phyloP scores from a whole-genome alignment of 2,113 vertebrate species.

The Clarias batrachus region DNA sequence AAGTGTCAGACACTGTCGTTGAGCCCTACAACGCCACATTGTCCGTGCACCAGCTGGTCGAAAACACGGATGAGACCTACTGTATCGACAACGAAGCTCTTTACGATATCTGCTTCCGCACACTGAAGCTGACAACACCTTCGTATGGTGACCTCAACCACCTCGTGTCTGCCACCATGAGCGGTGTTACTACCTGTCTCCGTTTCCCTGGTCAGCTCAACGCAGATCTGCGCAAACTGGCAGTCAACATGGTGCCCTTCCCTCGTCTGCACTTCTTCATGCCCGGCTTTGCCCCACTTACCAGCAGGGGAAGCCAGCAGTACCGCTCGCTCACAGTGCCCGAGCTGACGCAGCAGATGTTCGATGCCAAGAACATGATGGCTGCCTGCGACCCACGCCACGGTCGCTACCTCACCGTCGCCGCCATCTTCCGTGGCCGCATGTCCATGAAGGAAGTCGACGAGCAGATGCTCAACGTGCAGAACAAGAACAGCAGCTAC shows the following conservation, averaged over 20 bases:
- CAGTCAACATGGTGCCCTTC: slow-evolving; percentile 82
- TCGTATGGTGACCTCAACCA: slow-evolving; percentile 80
- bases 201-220: slow-evolving; percentile 80
- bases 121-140: slow-evolving; percentile 79
- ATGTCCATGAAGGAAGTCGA: slow-evolving; percentile 84
- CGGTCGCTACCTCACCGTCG: slow-evolving; percentile 77
- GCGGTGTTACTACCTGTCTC: slow-evolving; percentile 79
- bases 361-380: slow-evolving; percentile 82
- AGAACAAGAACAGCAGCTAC: slow-evolving; percentile 95
- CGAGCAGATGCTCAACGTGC: slow-evolving; percentile 89
- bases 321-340: slow-evolving; percentile 77
- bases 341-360: slow-evolving; percentile 81
- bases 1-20: slow-evolving; percentile 79
- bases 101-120: slow-evolving; percentile 82
- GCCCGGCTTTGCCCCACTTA: slow-evolving; percentile 79
- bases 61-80: slow-evolving; percentile 81
- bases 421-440: slow-evolving; percentile 78
- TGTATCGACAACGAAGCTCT: slow-evolving; percentile 81
- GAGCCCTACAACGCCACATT: slow-evolving; percentile 81
- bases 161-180: slow-evolving; percentile 80
- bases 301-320: slow-evolving; percentile 79
- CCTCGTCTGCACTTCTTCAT: slow-evolving; percentile 82
- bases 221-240: slow-evolving; percentile 76
- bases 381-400: slow-evolving; percentile 78
- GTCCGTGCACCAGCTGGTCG: slow-evolving; percentile 79